These are phyloP conservation scores for Drosophila ironensis DNA, from an alignment of 1,140 invertebrate species.

Conservation along the genomic window DNA sequence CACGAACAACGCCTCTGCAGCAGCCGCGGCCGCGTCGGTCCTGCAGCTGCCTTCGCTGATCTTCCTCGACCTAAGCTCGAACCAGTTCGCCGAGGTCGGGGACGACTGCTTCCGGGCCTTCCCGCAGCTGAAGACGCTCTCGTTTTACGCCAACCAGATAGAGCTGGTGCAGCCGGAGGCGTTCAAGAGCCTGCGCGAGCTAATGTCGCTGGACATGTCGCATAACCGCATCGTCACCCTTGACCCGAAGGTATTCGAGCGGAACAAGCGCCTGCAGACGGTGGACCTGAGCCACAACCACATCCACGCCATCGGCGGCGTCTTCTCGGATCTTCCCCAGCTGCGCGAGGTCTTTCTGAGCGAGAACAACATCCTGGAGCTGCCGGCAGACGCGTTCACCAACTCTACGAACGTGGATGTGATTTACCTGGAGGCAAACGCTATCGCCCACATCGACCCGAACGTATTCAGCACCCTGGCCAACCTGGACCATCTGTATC, in stretches of 20 bases:
- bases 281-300: conserved; percentile 95
- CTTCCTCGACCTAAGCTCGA: conserved; percentile 92
- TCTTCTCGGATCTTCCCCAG: conserved; percentile 90
- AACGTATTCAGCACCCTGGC: conserved; percentile 88
- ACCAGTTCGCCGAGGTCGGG: conserved; percentile 89
- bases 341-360: conserved; percentile 92
- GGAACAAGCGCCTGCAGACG: conserved; percentile 88
- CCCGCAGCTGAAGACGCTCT: conserved; percentile 89
- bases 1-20: conserved; percentile 80
- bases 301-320: conserved; percentile 90
- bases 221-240: conserved; percentile 92
- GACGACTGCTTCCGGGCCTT: conserved; percentile 90
- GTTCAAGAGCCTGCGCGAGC: conserved; percentile 87
- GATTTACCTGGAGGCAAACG: conserved; percentile 94
- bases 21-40: conserved; percentile 41
- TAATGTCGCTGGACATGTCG: conserved; percentile 93
- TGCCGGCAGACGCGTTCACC: conserved; percentile 90
- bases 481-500: conserved; percentile 91
- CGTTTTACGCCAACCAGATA: conserved; percentile 92
- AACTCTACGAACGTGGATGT: conserved; percentile 90
- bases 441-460: conserved; percentile 89
- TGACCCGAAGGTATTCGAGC: conserved; percentile 87
- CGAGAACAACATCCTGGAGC: conserved; percentile 94
- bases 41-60: conserved; percentile 87
- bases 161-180: conserved; percentile 89